Conservation (phyloP, 2,888 invertebrate genomes). For the Aplocera efformata region DNA sequence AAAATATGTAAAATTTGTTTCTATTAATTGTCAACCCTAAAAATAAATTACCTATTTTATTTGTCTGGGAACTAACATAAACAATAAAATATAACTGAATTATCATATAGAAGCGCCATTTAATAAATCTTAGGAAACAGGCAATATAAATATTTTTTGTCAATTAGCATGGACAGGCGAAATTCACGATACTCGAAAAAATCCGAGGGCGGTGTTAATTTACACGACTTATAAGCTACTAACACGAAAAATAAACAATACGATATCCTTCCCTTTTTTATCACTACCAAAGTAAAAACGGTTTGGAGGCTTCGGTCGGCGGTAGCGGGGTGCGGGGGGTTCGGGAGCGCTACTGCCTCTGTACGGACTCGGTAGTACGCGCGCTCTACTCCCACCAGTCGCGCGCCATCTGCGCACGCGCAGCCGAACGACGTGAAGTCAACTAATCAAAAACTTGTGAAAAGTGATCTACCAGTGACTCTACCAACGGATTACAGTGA, state of each 20-base stretch:
- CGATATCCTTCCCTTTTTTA: conserved; percentile 77
- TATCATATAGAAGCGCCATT: conserved; percentile 13
- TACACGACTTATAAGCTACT: conserved; percentile 75
- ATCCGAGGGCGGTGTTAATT: conserved; percentile 67
- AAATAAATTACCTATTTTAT: no score
- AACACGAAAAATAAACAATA: conserved; percentile 77
- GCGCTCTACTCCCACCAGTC: conserved; percentile 69
- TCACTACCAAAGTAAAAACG: conserved; percentile 69
- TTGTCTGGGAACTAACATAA: not conserved
- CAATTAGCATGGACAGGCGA: conserved; percentile 55
- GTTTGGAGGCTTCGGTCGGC: conserved; percentile 60
- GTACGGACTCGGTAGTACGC: conserved; percentile 70
- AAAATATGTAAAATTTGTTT: no score
- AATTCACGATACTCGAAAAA: conserved; percentile 56
- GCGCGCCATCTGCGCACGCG: conserved; percentile 69
- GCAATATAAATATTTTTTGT: conserved; percentile 29
- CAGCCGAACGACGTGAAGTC: conserved; percentile 55
- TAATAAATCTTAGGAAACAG: conserved; percentile 30
- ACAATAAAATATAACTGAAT: conserved; percentile 13
- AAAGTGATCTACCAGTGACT: conserved; percentile 36
- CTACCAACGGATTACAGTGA: conserved; percentile 68
- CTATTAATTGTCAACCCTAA: no score
- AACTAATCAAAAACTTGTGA: conserved; percentile 39
- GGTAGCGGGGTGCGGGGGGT: conserved; percentile 40
- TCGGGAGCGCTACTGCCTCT: conserved; percentile 78